These are phyloP conservation scores for Steatornis caripensis DNA, from an alignment of 2,113 vertebrate species.

Conservation along the genomic window DNA sequence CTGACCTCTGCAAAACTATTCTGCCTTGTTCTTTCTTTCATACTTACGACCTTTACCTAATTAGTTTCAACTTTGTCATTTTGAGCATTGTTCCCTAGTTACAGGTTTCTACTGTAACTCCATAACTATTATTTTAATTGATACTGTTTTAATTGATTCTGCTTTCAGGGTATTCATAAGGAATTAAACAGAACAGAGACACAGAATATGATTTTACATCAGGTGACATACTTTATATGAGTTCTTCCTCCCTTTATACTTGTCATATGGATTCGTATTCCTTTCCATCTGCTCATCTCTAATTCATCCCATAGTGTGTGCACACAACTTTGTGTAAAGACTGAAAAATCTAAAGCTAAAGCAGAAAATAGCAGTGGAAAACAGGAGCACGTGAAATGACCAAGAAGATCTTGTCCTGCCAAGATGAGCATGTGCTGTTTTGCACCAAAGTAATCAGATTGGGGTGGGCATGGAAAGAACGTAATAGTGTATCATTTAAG, in stretches of 20 bases:
- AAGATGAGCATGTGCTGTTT: neutral
- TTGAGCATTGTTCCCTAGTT: neutral
- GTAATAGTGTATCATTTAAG: neutral
- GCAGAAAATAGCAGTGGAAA: neutral
- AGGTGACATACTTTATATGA: neutral
- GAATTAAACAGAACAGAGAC: neutral
- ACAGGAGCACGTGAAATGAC: neutral
- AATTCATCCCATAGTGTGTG: neutral
- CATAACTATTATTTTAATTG: neutral
- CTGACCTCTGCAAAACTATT: neutral
- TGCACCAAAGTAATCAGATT: neutral
- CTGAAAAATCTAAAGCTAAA: neutral
- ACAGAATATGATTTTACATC: neutral
- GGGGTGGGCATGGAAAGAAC: neutral
- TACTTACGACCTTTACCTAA: neutral
- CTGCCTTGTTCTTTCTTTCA: neutral
- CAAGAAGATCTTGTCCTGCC: neutral
- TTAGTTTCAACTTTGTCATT: neutral
- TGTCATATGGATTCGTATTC: neutral
- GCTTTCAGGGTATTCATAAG: neutral
- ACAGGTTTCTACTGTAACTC: neutral
- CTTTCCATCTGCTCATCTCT: neutral
- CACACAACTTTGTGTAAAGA: neutral
- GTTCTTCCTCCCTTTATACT: neutral
- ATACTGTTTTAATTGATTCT: neutral